Base-by-base conservation (phyloP, 2,113 vertebrate species). In the Hypomesus transpacificus region DNA sequence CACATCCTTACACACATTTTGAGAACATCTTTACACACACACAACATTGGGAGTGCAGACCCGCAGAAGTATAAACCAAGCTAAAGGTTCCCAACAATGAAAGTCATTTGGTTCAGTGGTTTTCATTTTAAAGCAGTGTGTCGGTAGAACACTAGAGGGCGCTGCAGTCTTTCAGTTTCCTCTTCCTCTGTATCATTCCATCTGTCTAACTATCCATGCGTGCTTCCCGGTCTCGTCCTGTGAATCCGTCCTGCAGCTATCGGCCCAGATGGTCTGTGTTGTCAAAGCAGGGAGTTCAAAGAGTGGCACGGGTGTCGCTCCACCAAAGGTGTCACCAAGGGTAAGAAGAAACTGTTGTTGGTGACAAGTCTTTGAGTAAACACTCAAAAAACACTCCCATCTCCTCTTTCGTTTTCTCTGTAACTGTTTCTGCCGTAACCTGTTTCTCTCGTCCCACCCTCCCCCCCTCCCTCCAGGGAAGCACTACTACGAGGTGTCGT, bases 241-340 rank as follows among this genome's bases (percentile, higher is more conserved):
- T 68, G 16, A 22, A 3, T 64, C 21, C 7, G 16, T n/a, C 21
- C 20, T 13, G 4, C 79, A 99, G 97, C 97, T 8, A 99, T 99
- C 66, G 95, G 97, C 34, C 82, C 95, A 0, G 97, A 99, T n/a
- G 97, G 97, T 20, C 59, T 98, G 51, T 97, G 95, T 74, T 99
- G 97, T 79, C 97, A 99, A 73, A 99, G 97, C 93, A 93, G 97
- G 84, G 97, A 99, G 87, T 89, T 98, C 68, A 99, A 99, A 88
- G 97, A 98, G 80, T 99, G 97, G 97, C 97, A 99, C 0, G 97
- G 97, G 50, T 99, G 96, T 80, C 92, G 97, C 76, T 93, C 96
- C 16, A 98, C 97, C 0, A 94, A 92, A 86, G 96, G 93, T 0
- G 89, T 98, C 59, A 94, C 87, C 34, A 99, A 98, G 95, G 97